These are phyloP conservation scores for Rynchops niger DNA, from an alignment of 2,113 vertebrate genomes.

Conservation along the genomic window DNA sequence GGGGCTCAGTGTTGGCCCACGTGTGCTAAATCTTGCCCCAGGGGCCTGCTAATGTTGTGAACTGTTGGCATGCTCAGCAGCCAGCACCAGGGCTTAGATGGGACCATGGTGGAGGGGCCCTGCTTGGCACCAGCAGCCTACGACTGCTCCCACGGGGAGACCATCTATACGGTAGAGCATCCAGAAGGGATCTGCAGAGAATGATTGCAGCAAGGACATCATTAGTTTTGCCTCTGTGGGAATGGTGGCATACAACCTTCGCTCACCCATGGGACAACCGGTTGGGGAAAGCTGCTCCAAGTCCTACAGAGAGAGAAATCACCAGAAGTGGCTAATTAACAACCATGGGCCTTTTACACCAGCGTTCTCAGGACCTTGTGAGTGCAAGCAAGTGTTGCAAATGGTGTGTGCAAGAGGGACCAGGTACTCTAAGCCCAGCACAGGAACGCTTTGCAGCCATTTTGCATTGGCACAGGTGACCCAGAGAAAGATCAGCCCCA, in stretches of 20 bases:
- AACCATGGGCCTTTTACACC: background rate
- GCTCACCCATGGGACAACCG: rapidly evolving
- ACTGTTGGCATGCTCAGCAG: background rate
- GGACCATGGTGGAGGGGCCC: background rate
- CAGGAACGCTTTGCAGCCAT: background rate
- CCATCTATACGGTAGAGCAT: background rate
- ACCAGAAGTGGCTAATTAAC: background rate
- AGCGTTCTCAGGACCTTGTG: background rate
- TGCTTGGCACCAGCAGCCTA: background rate
- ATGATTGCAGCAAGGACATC: background rate
- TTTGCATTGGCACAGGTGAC: background rate
- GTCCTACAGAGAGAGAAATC: background rate
- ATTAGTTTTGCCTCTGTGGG: background rate
- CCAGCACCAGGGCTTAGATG: rapidly evolving
- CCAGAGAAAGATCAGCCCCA: background rate
- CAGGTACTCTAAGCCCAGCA: background rate
- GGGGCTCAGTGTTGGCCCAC: background rate
- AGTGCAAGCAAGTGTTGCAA: background rate
- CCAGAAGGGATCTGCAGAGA: background rate
- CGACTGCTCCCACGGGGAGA: background rate
- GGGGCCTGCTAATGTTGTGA: background rate
- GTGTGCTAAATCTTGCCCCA: background rate
- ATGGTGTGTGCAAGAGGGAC: background rate
- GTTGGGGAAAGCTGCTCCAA: background rate
- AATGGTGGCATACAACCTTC: background rate